Conservation (phyloP, 1,140 invertebrate species). For the Diachasma alloeum region DNA sequence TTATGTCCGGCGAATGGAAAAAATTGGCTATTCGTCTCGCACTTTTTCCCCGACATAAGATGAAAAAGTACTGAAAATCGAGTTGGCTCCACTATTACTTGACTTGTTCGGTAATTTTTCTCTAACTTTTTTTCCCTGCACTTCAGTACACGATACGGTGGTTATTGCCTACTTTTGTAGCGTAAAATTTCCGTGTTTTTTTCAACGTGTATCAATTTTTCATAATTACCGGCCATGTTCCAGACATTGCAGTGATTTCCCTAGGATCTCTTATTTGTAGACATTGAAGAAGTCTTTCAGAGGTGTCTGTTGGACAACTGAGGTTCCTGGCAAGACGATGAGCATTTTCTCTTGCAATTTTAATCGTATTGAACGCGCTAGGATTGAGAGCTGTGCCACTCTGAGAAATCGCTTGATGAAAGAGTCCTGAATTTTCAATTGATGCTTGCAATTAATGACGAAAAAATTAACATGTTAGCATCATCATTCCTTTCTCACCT, state of each 20-base stretch:
- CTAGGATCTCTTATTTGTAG: slow-evolving; percentile 67
- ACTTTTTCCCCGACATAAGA: no score
- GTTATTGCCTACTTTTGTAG: no score
- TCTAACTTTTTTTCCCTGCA: no score
- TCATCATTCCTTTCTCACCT: slow-evolving; percentile 56
- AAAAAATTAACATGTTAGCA: not conserved
- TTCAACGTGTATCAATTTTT: no score
- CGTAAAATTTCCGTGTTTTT: no score
- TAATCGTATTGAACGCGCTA: slow-evolving; percentile 75
- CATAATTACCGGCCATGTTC: not conserved
- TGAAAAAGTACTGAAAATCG: no score
- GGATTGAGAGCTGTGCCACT: slow-evolving; percentile 81
- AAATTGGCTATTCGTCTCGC: no score
- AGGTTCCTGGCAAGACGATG: slow-evolving; percentile 70
- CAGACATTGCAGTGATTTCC: slow-evolving; percentile 65
- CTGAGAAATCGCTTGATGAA: slow-evolving; percentile 78
- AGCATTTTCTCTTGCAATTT: slow-evolving; percentile 70
- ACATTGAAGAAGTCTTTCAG: slow-evolving; percentile 68
- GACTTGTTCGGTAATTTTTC: no score
- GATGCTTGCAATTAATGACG: not conserved
- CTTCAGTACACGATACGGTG: no score
- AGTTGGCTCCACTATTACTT: no score
- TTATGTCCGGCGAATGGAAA: no score
- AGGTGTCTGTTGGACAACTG: slow-evolving; percentile 66
- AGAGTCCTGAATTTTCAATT: slow-evolving; percentile 67